Conservation (phyloP, 2,113 vertebrate species). For the Urocitellus parryii region DNA sequence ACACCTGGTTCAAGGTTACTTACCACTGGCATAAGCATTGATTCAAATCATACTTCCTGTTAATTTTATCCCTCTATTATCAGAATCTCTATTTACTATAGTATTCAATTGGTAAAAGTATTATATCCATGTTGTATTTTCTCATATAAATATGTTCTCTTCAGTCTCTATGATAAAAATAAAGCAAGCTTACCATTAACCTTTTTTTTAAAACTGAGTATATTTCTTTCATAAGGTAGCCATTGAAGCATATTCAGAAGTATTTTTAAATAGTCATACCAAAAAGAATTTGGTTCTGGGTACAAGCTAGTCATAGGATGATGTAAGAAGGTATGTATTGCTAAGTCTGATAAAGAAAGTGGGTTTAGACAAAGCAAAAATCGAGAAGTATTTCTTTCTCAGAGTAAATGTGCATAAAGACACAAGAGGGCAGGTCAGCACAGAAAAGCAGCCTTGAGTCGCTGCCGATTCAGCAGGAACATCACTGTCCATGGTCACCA, state of each 20-base stretch:
- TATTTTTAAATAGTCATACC: constrained; percentile 8
- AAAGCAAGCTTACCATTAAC: constrained; percentile 25
- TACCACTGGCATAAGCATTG: neutral
- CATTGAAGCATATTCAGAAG: constrained; percentile 1
- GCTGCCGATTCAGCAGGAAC: constrained; percentile 70
- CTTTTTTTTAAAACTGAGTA: neutral
- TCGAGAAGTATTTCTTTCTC: constrained; percentile 65
- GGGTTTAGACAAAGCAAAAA: constrained; percentile 57
- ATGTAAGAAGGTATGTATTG: constrained; percentile 1
- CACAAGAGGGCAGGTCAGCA: constrained; percentile 68
- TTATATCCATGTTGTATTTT: constrained; percentile 47
- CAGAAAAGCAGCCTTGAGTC: constrained; percentile 71
- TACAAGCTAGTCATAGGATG: neutral
- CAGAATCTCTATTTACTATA: constrained; percentile 49
- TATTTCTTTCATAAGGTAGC: constrained; percentile 10
- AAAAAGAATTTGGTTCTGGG: constrained; percentile 37
- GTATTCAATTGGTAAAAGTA: constrained; percentile 19
- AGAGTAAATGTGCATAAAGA: constrained; percentile 67
- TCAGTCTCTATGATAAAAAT: constrained; percentile 51
- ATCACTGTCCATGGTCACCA: constrained; percentile 52
- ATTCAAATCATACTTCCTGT: constrained; percentile 53
- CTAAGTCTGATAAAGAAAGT: constrained; percentile 53
- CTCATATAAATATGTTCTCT: constrained; percentile 29
- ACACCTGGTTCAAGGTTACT: constrained; percentile 24
- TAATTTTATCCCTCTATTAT: constrained; percentile 46